Percentiles rank a stretch among this genome's conserved stretches.
phyloP scores from a whole-genome alignment of 1,140 invertebrate species.

The Periplaneta americana region DNA sequence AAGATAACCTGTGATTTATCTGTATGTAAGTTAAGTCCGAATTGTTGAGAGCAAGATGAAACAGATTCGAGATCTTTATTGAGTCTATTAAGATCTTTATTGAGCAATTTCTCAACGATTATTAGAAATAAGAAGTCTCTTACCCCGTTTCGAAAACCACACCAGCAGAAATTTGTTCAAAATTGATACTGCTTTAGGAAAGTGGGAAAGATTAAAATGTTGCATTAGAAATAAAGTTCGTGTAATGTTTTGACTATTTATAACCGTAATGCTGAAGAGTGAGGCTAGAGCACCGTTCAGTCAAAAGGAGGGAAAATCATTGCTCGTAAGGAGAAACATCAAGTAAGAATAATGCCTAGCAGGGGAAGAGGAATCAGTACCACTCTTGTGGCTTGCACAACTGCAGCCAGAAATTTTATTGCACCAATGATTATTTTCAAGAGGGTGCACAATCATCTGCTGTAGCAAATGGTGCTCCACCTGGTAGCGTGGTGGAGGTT shows the following conservation, averaged over 20 bases:
- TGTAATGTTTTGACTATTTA: conserved; percentile 28
- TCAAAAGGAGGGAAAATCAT: conserved; percentile 18
- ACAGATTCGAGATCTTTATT: no score
- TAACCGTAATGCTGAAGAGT: conserved; percentile 16
- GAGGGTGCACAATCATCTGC: background rate
- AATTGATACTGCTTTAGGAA: no score
- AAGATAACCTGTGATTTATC: no score
- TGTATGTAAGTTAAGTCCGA: no score
- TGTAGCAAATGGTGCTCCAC: conserved; percentile 5
- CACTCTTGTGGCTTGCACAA: conserved; percentile 24
- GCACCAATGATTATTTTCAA: conserved; percentile 31
- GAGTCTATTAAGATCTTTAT: no score
- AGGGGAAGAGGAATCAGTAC: conserved; percentile 29
- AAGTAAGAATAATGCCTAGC: conserved; percentile 29
- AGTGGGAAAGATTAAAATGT: no score
- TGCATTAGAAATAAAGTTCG: no score
- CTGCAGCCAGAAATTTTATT: conserved; percentile 27
- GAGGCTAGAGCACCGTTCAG: conserved; percentile 11
- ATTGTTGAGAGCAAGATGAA: no score
- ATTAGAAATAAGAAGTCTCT: no score
- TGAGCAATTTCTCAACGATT: no score
- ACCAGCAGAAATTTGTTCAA: no score
- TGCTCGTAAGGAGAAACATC: conserved; percentile 26
- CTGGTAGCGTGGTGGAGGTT: conserved; percentile 18
- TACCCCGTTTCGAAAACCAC: no score